These are phyloP conservation scores for Notodonta dromedarius DNA, from an alignment of 2,888 invertebrate genomes.

Conservation along the genomic window DNA sequence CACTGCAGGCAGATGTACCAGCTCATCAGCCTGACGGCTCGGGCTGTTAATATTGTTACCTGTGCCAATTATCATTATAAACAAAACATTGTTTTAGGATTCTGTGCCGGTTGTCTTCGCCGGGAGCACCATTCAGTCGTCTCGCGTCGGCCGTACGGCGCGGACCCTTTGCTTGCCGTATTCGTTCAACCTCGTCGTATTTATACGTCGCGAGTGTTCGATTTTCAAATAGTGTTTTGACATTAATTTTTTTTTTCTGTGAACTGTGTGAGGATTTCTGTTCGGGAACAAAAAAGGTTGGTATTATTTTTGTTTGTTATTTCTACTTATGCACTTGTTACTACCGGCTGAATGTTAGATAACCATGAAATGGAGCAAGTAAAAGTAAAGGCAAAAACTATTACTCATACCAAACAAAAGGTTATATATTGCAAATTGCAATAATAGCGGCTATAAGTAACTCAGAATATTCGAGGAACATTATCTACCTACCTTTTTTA, in stretches of 20 bases:
- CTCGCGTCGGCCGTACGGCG: conserved; percentile 64
- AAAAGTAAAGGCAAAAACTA: conserved; percentile 13
- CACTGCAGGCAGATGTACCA: not conserved
- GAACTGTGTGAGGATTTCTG: conserved; percentile 70
- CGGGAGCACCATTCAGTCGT: conserved; percentile 49
- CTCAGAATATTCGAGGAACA: not conserved
- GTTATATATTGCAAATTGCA: conserved; percentile 12
- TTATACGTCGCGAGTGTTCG: conserved; percentile 66
- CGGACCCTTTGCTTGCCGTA: conserved; percentile 48
- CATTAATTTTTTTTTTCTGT: conserved; percentile 56
- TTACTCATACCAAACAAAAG: conserved; percentile 17
- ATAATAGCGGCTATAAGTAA: conserved; percentile 8
- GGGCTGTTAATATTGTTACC: conserved; percentile 23
- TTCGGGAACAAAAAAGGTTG: conserved; percentile 51
- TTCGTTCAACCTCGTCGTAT: conserved; percentile 23
- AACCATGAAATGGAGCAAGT: conserved; percentile 19
- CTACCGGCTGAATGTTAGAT: not conserved
- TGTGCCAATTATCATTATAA: conserved; percentile 41
- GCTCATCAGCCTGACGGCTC: not conserved
- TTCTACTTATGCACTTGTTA: conserved; percentile 4
- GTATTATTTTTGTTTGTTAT: conserved; percentile 38
- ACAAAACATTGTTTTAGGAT: conserved; percentile 39
- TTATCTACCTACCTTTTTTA: not conserved
- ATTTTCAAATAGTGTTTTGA: conserved; percentile 60
- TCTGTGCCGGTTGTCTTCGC: conserved; percentile 19